These are phyloP conservation scores for Clanis bilineata DNA, from an alignment of 2,888 invertebrate species.

Conservation along the genomic window DNA sequence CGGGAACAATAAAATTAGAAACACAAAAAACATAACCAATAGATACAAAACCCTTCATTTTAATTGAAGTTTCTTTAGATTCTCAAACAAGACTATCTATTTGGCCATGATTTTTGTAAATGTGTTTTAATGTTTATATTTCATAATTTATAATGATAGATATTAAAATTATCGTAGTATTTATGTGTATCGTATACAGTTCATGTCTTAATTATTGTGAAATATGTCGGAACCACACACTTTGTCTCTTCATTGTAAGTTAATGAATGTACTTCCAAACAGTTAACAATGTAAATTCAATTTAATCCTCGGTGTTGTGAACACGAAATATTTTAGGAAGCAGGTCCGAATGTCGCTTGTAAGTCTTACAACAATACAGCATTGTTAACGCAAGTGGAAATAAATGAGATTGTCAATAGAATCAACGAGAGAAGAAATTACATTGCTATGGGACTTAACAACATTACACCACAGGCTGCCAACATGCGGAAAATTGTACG, in stretches of 20 bases:
- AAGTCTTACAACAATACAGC: constrained; percentile 48
- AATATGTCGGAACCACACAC: constrained; percentile 62
- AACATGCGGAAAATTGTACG: constrained; percentile 72
- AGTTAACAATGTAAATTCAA: constrained; percentile 6
- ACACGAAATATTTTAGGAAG: constrained; percentile 34
- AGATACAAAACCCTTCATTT: constrained; percentile 52
- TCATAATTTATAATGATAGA: constrained; percentile 61
- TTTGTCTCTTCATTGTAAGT: constrained; percentile 61
- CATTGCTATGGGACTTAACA: constrained; percentile 57
- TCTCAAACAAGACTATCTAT: constrained; percentile 27
- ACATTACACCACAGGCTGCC: constrained; percentile 58
- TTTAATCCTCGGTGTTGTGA: neutral
- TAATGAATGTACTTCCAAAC: neutral
- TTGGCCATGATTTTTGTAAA: constrained; percentile 38
- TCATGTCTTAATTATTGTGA: constrained; percentile 48
- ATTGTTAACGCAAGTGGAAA: constrained; percentile 47
- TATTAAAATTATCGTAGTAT: constrained; percentile 60
- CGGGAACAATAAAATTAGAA: constrained; percentile 54
- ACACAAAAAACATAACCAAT: constrained; percentile 71
- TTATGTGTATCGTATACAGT: constrained; percentile 38
- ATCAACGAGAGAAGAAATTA: constrained; percentile 66
- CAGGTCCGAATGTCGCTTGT: constrained; percentile 55
- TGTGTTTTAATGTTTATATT: constrained; percentile 41
- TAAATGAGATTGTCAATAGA: constrained; percentile 48
- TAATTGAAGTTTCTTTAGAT: constrained; percentile 35